phyloP scores from a whole-genome alignment of 2,888 invertebrate species.

The Oxycera nigricornis region DNA sequence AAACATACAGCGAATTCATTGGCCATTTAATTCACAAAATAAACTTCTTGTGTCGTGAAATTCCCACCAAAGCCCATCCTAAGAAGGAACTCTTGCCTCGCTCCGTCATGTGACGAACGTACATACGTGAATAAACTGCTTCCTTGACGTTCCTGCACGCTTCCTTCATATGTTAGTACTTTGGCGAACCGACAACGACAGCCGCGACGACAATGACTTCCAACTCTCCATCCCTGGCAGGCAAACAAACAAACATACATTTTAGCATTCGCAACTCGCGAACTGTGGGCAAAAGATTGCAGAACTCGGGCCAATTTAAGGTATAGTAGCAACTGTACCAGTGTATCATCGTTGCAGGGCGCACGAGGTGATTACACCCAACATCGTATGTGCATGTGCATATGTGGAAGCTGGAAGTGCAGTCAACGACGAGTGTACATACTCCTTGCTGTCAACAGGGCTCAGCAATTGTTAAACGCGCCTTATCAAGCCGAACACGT shows the following conservation, averaged over 20 bases:
- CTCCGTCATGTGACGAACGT: too few relatives aligned
- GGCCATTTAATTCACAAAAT: too few relatives aligned
- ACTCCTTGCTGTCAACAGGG: background rate
- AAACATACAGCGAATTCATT: too few relatives aligned
- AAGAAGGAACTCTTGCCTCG: background rate
- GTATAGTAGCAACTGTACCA: background rate
- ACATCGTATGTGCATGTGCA: background rate
- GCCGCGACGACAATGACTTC: slow-evolving; percentile 16
- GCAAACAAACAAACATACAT: background rate
- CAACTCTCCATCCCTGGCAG: background rate
- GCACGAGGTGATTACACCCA: background rate
- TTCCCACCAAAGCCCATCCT: too few relatives aligned
- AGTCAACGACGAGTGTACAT: background rate
- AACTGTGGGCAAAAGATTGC: background rate
- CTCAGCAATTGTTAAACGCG: slow-evolving; percentile 5
- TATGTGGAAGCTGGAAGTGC: background rate
- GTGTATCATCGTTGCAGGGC: background rate
- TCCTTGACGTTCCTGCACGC: background rate
- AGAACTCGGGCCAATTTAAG: slow-evolving; percentile 6
- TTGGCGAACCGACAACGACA: background rate
- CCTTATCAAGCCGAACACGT: slow-evolving; percentile 20
- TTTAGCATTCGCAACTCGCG: background rate
- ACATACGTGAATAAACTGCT: background rate
- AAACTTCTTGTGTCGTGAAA: too few relatives aligned
- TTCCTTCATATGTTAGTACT: background rate